Base-by-base conservation (phyloP, 2,113 vertebrate genomes). In the Holacanthus passer region DNA sequence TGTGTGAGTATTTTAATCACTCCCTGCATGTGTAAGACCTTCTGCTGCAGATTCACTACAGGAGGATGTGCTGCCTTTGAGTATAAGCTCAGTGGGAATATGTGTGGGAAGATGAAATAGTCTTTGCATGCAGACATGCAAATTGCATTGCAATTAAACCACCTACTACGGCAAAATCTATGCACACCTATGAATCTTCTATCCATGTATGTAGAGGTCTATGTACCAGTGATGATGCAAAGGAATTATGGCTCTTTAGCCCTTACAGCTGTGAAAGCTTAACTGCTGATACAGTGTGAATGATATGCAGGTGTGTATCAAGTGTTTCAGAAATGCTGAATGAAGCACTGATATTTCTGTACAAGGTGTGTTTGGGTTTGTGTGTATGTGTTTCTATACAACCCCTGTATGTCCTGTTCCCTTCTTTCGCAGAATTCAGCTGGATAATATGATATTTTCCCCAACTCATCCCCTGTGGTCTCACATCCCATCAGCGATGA, bases 101-200 rank as follows among this genome's bases (percentile, higher is more conserved):
- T 17, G 72, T 3, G 80, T 80, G 65, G 81, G 73, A 71, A 45
- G 82, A 82, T 81, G 27, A 84, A 88, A 81, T 80, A 81, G 73
- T 72, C 58, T 52, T 58, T 69, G 65, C 65, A 75, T 3, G 20
- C 5, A 9, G 72, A 35, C 80, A 80, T 89, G 79, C 73, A 91
- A 87, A 86, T 82, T 53, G 22, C 37, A 52, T 58, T 74, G 77
- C n/a, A 85, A 84, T 82, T 63, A 73, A 83, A 32, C 50, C 72
- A 71, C 68, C 70, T 45, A 71, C 60, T 58, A 20, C 4, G 19
- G 53, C 50, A 35, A 82, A 81, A 78, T 77, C 62, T 45, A 53
- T 19, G 7, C 41, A 24, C 55, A 50, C 50, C 59, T 45, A 66
- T 79, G 60, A 65, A 68, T 73, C 82, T 75, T 59, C 20, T 35